These are phyloP conservation scores for Clusia tigrina DNA, from an alignment of 2,888 invertebrate species.

Conservation along the genomic window DNA sequence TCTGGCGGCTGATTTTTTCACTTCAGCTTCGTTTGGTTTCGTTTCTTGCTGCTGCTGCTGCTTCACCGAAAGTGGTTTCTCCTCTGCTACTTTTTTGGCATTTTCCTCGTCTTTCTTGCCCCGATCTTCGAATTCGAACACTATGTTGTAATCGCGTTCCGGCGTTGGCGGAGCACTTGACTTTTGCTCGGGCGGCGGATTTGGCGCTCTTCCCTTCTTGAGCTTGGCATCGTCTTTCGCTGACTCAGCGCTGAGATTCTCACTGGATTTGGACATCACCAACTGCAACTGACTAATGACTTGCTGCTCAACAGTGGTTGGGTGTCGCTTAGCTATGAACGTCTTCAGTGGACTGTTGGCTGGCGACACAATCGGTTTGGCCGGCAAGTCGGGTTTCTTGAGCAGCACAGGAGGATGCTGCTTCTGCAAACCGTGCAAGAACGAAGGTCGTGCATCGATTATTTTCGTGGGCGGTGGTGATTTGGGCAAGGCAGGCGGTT, in stretches of 20 bases:
- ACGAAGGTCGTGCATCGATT: slow-evolving; percentile 71
- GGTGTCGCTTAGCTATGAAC: slow-evolving; percentile 67
- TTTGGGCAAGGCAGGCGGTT: slow-evolving; percentile 72
- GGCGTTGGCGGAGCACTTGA: slow-evolving; percentile 59
- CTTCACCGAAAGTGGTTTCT: slow-evolving; percentile 19
- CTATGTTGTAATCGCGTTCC: slow-evolving; percentile 57
- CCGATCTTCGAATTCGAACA: slow-evolving; percentile 49
- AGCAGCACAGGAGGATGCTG: slow-evolving; percentile 54
- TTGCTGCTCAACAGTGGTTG: slow-evolving; percentile 64
- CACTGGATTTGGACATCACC: slow-evolving; percentile 59
- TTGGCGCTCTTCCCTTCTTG: slow-evolving; percentile 80
- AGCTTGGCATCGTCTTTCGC: slow-evolving; percentile 59
- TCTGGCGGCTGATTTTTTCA: slow-evolving; percentile 5
- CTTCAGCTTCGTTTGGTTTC: slow-evolving; percentile 15
- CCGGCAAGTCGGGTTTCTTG: slow-evolving; percentile 75
- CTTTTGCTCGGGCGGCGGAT: slow-evolving; percentile 67
- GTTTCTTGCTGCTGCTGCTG: slow-evolving; percentile 22
- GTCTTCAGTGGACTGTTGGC: slow-evolving; percentile 66
- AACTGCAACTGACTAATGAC: slow-evolving; percentile 68
- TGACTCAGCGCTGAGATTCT: slow-evolving; percentile 53
- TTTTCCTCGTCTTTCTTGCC: slow-evolving; percentile 24
- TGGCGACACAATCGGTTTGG: slow-evolving; percentile 69
- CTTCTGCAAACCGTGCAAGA: slow-evolving; percentile 73
- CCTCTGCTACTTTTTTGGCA: slow-evolving; percentile 6
- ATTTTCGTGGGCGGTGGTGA: slow-evolving; percentile 62